These are phyloP conservation scores for Caenorhabditis sinica DNA, from an alignment of 2,888 invertebrate genomes.

Conservation along the genomic window DNA sequence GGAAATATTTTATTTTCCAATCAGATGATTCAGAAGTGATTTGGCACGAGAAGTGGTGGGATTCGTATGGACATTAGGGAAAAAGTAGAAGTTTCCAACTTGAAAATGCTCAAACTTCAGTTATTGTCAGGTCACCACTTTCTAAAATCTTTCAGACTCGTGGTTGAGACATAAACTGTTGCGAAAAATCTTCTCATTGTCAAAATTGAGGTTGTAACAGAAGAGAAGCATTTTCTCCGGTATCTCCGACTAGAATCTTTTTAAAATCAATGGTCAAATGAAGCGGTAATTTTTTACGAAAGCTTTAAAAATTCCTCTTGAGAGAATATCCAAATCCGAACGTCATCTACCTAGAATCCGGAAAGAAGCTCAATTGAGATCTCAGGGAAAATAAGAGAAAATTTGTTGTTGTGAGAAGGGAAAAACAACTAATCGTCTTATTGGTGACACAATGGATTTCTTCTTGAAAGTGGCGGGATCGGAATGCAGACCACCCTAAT, in stretches of 20 bases:
- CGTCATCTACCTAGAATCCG: not conserved
- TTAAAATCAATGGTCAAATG: not conserved
- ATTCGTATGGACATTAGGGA: too few species aligned
- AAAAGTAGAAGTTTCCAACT: too few species aligned
- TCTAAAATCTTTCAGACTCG: too few species aligned
- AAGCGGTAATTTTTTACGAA: not conserved
- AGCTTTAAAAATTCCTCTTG: not conserved
- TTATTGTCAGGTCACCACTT: too few species aligned
- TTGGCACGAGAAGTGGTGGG: not conserved
- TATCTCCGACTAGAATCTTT: not conserved
- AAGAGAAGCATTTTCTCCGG: not conserved
- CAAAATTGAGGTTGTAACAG: not conserved
- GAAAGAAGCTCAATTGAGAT: constrained; percentile 13
- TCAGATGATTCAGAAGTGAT: constrained; percentile 9
- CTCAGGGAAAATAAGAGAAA: constrained; percentile 4
- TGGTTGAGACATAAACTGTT: too few species aligned
- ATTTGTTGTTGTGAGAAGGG: constrained; percentile 4
- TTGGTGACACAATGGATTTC: constrained; percentile 41
- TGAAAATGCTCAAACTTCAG: too few species aligned
- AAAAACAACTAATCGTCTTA: constrained; percentile 41
- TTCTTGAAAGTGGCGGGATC: constrained; percentile 52
- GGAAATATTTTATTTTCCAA: constrained; percentile 4
- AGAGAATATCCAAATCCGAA: not conserved
- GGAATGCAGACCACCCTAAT: constrained; percentile 58
- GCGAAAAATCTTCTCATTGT: not conserved